Percentiles rank a stretch among this genome's conserved stretches.
phyloP scores from a whole-genome alignment of 2,113 vertebrate genomes.

The Phalacrocorax aristotelis region DNA sequence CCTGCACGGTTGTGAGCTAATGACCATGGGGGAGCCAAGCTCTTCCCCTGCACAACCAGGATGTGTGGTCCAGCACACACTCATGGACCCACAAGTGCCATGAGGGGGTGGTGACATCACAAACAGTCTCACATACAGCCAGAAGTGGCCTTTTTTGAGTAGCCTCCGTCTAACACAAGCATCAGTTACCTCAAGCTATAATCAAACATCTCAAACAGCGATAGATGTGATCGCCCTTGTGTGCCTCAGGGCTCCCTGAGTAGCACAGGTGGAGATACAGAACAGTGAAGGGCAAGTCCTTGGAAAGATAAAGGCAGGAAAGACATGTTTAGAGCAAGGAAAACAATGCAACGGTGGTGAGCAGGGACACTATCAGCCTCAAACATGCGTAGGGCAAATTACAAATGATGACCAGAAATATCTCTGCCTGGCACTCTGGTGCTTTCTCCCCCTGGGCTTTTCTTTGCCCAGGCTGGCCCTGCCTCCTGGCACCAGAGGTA shows the following conservation, averaged over 20 bases:
- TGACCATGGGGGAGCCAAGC: rapidly evolving
- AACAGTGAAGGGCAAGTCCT: not conserved
- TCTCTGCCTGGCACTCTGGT: not conserved
- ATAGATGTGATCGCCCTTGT: rapidly evolving
- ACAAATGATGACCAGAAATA: not conserved
- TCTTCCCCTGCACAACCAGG: not conserved
- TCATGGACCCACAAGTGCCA: not conserved
- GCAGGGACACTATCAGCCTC: not conserved
- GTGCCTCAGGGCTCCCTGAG: not conserved
- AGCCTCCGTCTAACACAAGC: not conserved
- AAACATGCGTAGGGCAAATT: not conserved
- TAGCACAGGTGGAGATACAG: not conserved
- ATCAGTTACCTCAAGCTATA: not conserved
- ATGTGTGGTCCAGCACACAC: not conserved
- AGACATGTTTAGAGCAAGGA: not conserved
- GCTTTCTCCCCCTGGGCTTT: not conserved
- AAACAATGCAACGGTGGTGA: not conserved
- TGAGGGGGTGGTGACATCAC: not conserved
- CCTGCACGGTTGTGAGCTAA: not conserved
- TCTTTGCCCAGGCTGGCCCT: not conserved
- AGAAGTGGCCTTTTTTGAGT: not conserved
- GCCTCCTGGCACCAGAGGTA: no score
- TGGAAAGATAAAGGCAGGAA: not conserved
- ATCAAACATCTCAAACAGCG: not conserved
- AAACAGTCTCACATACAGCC: not conserved